phyloP scores from a whole-genome alignment of 2,113 vertebrate species.

The Forbesichthys papilliferus region DNA sequence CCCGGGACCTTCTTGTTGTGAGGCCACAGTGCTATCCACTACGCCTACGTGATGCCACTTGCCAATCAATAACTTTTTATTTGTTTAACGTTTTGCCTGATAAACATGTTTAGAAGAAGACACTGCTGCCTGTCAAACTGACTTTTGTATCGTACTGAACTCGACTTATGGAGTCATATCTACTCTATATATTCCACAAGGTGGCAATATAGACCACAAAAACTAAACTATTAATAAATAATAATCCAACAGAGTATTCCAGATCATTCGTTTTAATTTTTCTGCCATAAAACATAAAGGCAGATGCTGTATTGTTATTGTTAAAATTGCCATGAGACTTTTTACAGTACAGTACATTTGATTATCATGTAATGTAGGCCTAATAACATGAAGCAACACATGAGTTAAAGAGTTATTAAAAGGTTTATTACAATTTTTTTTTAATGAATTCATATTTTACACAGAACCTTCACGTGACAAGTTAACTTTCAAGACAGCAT shows the following conservation, averaged over 20 bases:
- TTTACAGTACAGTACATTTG: background rate
- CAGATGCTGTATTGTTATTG: background rate
- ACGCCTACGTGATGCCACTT: too few species aligned
- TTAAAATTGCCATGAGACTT: background rate
- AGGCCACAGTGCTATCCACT: too few species aligned
- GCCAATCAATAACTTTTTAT: too few species aligned
- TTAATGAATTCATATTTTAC: conserved; percentile 71
- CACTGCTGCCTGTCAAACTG: background rate
- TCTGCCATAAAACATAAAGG: background rate
- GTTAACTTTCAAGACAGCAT: conserved; percentile 75
- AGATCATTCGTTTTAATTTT: background rate
- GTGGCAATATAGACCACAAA: conserved; percentile 69
- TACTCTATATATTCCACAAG: conserved; percentile 58
- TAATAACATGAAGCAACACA: conserved; percentile 18
- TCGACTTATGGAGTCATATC: background rate
- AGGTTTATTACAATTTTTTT: conserved; percentile 82
- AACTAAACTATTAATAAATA: background rate
- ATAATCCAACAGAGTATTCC: background rate
- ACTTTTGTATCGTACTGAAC: background rate
- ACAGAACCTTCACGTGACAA: conserved; percentile 79
- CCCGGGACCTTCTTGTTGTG: too few species aligned
- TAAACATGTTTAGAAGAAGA: background rate
- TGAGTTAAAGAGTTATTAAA: conserved; percentile 78
- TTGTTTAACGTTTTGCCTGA: background rate
- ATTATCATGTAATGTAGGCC: background rate